Conservation (phyloP, 1,140 invertebrate genomes). For the Caenorhabditis remanei region DNA sequence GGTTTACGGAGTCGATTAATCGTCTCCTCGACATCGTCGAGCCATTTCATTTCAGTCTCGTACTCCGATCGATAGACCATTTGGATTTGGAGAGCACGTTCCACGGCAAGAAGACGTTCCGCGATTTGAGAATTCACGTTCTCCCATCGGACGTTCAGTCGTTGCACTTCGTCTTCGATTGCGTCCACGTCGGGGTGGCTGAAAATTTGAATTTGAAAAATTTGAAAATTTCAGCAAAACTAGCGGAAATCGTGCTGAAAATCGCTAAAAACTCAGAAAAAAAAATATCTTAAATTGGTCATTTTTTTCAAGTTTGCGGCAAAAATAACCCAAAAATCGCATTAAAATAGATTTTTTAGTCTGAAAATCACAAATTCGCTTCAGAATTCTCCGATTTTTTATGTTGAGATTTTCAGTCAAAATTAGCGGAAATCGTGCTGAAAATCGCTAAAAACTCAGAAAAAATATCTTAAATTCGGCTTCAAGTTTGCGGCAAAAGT, state of each 20-base stretch:
- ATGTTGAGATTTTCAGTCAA: not conserved
- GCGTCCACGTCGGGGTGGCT: conserved; percentile 88
- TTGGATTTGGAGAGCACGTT: conserved; percentile 76
- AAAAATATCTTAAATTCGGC: not conserved
- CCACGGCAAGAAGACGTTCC: conserved; percentile 82
- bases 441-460: not conserved
- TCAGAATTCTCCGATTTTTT: too few species aligned
- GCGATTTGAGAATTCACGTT: conserved; percentile 90
- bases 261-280: not conserved
- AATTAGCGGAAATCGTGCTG: not conserved
- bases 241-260: not conserved
- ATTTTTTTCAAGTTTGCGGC: too few species aligned
- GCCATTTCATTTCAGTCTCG: conserved; percentile 77
- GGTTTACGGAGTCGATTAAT: conserved; percentile 79
- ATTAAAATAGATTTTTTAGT: too few species aligned
- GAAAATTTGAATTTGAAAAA: conserved; percentile 36
- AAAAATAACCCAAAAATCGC: too few species aligned
- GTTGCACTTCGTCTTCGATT: conserved; percentile 91
- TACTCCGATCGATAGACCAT: conserved; percentile 76
- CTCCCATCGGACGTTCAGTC: conserved; percentile 89
- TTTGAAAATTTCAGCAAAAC: not conserved
- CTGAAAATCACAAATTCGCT: too few species aligned
- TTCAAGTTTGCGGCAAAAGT: too few species aligned
- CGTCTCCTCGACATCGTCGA: conserved; percentile 83
- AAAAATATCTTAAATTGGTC: not conserved